Conservation (phyloP, 2,888 invertebrate species). For the Epinotia brunnichana region DNA sequence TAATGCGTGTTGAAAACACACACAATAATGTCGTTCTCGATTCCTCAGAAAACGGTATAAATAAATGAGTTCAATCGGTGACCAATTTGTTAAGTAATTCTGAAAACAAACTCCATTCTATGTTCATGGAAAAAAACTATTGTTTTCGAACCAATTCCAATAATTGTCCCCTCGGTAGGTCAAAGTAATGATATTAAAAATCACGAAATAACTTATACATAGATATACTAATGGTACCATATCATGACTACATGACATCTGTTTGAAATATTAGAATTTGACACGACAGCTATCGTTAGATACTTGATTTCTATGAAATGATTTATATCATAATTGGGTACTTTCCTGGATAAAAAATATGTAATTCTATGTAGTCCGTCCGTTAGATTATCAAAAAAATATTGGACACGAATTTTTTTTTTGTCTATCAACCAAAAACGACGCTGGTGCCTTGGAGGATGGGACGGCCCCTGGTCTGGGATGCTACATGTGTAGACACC, state of each 20-base stretch:
- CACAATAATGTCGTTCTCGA: no score
- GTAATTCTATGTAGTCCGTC: no score
- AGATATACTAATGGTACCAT: conserved; percentile 6
- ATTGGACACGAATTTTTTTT: no score
- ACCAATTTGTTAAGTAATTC: conserved; percentile 4
- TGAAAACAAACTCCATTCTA: conserved; percentile 3
- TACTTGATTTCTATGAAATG: neutral
- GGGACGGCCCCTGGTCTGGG: no score
- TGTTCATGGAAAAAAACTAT: conserved; percentile 11
- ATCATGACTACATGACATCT: neutral
- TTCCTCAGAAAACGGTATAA: no score
- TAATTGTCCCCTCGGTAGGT: conserved; percentile 16
- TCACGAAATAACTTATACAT: conserved; percentile 15
- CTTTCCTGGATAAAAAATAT: no score
- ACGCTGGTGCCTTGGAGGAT: no score
- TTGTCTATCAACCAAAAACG: no score
- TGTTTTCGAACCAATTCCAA: conserved; percentile 24
- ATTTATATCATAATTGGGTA: no score
- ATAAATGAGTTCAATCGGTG: neutral
- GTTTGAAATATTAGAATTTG: conserved; percentile 2
- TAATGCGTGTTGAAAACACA: no score
- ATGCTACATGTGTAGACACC: no score
- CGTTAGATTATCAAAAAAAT: no score
- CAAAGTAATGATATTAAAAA: conserved; percentile 18
- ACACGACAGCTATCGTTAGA: conserved; percentile 7